Percentiles rank a stretch among this genome's conserved stretches.
Evolutionary conservation across 2,888 invertebrate species (phyloP).

Genomic region (Choreutis nemorana): DNA sequence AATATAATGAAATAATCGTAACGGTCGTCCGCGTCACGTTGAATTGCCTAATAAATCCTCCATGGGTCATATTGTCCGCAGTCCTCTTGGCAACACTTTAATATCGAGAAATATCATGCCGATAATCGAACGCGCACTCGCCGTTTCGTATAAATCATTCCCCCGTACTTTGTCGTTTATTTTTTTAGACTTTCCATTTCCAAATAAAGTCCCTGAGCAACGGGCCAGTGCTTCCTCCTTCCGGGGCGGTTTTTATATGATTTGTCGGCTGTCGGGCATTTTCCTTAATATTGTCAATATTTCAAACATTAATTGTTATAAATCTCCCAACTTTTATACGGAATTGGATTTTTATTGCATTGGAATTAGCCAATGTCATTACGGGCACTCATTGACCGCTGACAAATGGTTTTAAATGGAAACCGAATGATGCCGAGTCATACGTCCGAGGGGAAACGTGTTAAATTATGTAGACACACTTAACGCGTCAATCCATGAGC

Average conservation of each 20-base stretch:
- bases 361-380: conserved; percentile 33
- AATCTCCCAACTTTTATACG: conserved; percentile 52
- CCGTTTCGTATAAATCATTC: conserved; percentile 55
- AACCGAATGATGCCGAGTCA: conserved; percentile 31
- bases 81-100: conserved; percentile 64
- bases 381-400: conserved; percentile 15
- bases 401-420: conserved; percentile 19
- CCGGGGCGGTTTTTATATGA: conserved; percentile 63
- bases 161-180: conserved; percentile 57
- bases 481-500: conserved; percentile 59
- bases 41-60: conserved; percentile 64
- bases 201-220: conserved; percentile 63
- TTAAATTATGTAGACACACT: conserved; percentile 64
- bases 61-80: conserved; percentile 64
- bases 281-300: conserved; percentile 66
- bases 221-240: conserved; percentile 62
- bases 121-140: conserved; percentile 59
- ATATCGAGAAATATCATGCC: conserved; percentile 65
- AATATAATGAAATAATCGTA: conserved; percentile 67
- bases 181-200: conserved; percentile 66
- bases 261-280: conserved; percentile 62
- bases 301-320: conserved; percentile 66
- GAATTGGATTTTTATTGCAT: conserved; percentile 49
- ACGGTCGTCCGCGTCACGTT: conserved; percentile 56
- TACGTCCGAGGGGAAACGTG: conserved; percentile 42